A percentile compares a stretch with the other conserved stretches of the same genome.
phyloP scores from a whole-genome alignment of 2,113 vertebrate genomes.

The Murina feae region DNA sequence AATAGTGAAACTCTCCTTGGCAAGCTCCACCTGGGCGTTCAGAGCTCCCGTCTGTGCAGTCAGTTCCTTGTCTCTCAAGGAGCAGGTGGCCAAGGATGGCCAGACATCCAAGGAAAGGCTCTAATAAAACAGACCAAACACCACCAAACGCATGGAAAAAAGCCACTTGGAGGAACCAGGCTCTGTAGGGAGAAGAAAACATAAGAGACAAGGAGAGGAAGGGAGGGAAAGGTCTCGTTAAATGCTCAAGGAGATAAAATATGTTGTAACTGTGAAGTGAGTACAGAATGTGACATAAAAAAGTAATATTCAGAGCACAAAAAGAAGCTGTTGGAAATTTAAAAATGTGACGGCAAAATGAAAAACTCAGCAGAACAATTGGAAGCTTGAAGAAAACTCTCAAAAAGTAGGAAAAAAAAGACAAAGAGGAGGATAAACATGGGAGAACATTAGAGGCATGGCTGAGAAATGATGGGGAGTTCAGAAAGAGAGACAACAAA shows the following conservation, averaged over 20 bases:
- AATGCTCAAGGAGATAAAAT: neutral
- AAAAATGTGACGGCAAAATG: neutral
- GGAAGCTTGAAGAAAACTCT: neutral
- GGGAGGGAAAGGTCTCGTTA: neutral
- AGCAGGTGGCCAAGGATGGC: constrained; percentile 50
- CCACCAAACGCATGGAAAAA: constrained; percentile 10
- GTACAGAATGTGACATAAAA: neutral
- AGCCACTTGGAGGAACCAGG: constrained; percentile 34
- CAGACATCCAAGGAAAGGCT: constrained; percentile 41
- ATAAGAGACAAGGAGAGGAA: neutral
- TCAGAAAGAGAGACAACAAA: constrained; percentile 20
- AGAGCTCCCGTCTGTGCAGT: neutral
- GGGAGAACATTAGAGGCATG: neutral
- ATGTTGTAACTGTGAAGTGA: neutral
- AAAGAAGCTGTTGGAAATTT: constrained; percentile 18
- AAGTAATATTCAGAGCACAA: neutral
- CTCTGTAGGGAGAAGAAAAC: neutral
- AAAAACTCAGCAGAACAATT: constrained; percentile 12
- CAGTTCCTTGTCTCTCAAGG: constrained; percentile 9
- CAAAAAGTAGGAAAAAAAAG: neutral
- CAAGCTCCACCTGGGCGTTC: neutral
- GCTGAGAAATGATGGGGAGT: neutral
- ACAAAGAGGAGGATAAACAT: neutral
- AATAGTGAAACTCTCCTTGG: neutral
- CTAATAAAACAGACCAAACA: constrained; percentile 42